These are phyloP conservation scores for Zhuqinia jingwanae DNA, from an alignment of 2,888 invertebrate genomes.

Conservation along the genomic window DNA sequence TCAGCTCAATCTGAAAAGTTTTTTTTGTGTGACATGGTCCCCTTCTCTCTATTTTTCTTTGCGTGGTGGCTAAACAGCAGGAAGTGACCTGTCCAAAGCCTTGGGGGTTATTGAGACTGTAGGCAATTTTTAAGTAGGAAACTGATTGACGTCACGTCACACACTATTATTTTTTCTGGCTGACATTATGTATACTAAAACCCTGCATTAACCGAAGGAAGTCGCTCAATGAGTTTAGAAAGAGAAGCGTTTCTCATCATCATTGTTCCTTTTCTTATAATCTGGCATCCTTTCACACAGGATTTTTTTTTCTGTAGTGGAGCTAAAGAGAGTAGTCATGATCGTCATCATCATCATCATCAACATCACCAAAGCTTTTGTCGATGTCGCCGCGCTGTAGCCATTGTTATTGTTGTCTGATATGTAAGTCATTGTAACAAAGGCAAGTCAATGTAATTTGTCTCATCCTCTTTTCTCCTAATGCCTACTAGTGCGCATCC, in stretches of 20 bases:
- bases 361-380: not conserved
- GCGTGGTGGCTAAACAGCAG: not conserved
- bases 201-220: slow-evolving; percentile 62
- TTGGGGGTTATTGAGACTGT: slow-evolving; percentile 36
- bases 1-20: too few relatives aligned
- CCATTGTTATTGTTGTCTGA: slow-evolving; percentile 19
- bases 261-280: slow-evolving; percentile 45
- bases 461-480: not conserved
- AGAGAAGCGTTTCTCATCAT: slow-evolving; percentile 3
- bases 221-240: slow-evolving; percentile 31
- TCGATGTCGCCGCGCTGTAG: not conserved
- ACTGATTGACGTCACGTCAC: slow-evolving; percentile 67
- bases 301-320: not conserved
- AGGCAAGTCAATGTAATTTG: slow-evolving; percentile 30
- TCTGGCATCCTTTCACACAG: not conserved
- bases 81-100: slow-evolving; percentile 53
- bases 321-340: not conserved
- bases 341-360: not conserved
- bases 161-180: slow-evolving; percentile 59
- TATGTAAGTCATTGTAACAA: slow-evolving; percentile 16
- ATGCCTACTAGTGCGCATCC: too few relatives aligned
- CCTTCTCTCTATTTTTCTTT: not conserved
- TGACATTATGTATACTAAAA: slow-evolving; percentile 59
- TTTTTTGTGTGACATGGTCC: too few relatives aligned
- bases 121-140: slow-evolving; percentile 55